phyloP scores from a whole-genome alignment of 2,888 invertebrate species.

The Syrista parreyssii region DNA sequence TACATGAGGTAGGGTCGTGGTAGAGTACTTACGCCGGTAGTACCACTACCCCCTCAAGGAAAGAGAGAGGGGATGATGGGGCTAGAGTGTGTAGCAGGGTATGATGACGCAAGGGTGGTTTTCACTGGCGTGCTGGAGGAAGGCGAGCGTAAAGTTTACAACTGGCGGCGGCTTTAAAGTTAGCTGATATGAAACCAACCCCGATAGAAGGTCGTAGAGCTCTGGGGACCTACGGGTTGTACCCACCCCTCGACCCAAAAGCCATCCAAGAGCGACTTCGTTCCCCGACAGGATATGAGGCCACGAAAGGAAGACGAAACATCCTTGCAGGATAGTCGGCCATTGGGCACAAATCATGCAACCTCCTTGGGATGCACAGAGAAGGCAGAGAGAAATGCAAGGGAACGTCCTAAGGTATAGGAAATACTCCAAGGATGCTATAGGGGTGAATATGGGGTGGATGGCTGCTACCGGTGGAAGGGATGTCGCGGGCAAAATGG shows the following conservation, averaged over 20 bases:
- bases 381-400: not conserved
- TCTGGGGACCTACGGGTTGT: constrained; percentile 36
- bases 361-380: constrained; percentile 6
- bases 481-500: not conserved
- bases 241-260: constrained; percentile 6
- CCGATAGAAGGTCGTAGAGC: constrained; percentile 45
- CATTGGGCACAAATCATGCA: constrained; percentile 20
- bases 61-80: not conserved
- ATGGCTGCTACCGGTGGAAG: not conserved
- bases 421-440: not conserved
- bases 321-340: constrained; percentile 5
- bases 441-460: not conserved
- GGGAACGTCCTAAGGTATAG: not conserved
- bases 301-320: constrained; percentile 21
- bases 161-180: constrained; percentile 51
- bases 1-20: not conserved
- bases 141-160: constrained; percentile 42
- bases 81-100: not conserved
- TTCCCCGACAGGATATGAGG: constrained; percentile 27
- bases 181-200: constrained; percentile 46
- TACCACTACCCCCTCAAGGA: not conserved
- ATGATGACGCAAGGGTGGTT: not conserved
- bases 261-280: constrained; percentile 12
- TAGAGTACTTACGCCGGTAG: not conserved
- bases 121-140: not conserved